Base-by-base conservation (phyloP, 2,797 vertebrate species). In the Lates japonicus region DNA sequence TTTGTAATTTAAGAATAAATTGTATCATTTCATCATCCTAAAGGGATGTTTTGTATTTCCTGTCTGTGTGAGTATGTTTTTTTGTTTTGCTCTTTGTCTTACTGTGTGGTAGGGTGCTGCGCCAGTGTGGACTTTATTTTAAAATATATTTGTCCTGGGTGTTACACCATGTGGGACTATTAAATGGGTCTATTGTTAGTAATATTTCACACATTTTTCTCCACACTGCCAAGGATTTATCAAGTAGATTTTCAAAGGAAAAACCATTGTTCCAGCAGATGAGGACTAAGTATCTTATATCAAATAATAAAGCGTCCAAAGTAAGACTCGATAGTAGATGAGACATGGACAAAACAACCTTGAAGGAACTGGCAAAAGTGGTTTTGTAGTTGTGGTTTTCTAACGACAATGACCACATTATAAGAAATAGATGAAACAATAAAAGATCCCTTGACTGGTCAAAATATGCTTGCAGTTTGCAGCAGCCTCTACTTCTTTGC, bases 1-100 rank as follows among this genome's bases (percentile, higher is more conserved):
- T 91, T 93, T 91, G 86, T 94, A 92, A 95, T 90, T 95, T 92
- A 93, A 92, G 72, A 94, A 94, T 95, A 94, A 93, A 94, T 85
- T 80, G 76, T 89, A 80, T 90, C 74, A 93, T 89, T 91, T 94
- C 88, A 87, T 93, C 92, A 90, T 84, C 84, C 74, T 81, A 82
- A 87, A 81, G 51, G 7, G 31, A 39, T 19, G 52, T 55, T 61
- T 64, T 69, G 70, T 17, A 48, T 17, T 13, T 77, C n/a, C 59
- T 58, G 33, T 80, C 14, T 52, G 4, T n/a, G n/a, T 66, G 35
- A 39, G 19, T 46, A 20, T 74, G 64, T 14, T 6, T 52, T 8
- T 12, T n/a, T 13, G 19, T 31, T 29, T 17, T 11, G 10, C 0
- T 66, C 13, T 48, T 5, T n/a, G 2, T 67, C 61, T 31, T 5